phyloP scores from a whole-genome alignment of 1,140 invertebrate species.

The Thalassaphorura encarpata region DNA sequence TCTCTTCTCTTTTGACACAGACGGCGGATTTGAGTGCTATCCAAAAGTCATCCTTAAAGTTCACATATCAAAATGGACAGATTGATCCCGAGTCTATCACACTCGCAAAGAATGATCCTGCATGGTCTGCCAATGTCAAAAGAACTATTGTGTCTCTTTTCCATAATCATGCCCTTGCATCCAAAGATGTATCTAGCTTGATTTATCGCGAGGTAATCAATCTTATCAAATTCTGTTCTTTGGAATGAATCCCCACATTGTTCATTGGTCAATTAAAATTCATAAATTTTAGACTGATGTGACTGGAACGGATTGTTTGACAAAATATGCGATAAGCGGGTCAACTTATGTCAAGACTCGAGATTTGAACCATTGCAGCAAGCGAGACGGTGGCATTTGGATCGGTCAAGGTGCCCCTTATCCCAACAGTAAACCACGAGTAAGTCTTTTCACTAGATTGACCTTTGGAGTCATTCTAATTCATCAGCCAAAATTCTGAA shows the following conservation, averaged over 20 bases:
- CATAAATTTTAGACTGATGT: conserved; percentile 56
- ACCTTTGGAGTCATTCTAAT: too few relatives aligned
- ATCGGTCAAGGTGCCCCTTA: conserved; percentile 21
- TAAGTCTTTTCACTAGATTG: background rate
- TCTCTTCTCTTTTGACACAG: background rate
- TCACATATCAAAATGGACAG: conserved; percentile 58
- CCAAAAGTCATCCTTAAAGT: conserved; percentile 46
- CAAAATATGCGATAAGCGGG: conserved; percentile 50
- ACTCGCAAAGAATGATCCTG: conserved; percentile 46
- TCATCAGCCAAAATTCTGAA: too few relatives aligned
- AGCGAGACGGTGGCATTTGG: conserved; percentile 51
- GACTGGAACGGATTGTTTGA: conserved; percentile 63
- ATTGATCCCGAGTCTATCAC: conserved; percentile 50
- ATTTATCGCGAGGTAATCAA: too few relatives aligned
- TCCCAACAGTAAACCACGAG: background rate
- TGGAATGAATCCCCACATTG: too few relatives aligned
- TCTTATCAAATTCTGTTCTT: too few relatives aligned
- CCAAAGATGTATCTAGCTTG: too few relatives aligned
- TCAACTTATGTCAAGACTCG: conserved; percentile 36
- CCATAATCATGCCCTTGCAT: conserved; percentile 52
- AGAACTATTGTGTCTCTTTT: conserved; percentile 73
- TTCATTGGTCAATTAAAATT: too few relatives aligned
- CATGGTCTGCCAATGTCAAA: conserved; percentile 63
- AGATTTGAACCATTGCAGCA: conserved; percentile 61
- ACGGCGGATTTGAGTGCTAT: conserved; percentile 11